Evolutionary conservation across 2,888 invertebrate species (phyloP), one percentile per base, ranked within the genome.

Genomic region (Sphaerophoria taeniata): DNA sequence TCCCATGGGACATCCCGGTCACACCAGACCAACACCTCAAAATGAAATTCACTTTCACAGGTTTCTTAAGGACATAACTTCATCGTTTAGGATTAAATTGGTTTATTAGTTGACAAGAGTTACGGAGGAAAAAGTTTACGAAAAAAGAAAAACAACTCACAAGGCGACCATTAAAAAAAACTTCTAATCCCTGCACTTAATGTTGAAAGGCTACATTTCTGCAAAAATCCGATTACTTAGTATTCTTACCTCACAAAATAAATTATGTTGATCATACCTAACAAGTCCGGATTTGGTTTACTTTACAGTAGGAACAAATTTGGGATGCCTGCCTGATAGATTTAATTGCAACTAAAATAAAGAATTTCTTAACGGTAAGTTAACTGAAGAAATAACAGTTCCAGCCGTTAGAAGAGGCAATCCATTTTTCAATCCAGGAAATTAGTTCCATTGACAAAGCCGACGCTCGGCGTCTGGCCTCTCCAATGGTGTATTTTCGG

Each of bases 181-280:
- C 79, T 84, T 79, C 60, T 79, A 79, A 84, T 79, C 79, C 79
- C 65, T 67, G 60, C 71, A 84, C 55, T 79, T 79, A 79, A 75
- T 75, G 75, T 67, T 72, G 70, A 71, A 73, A 71, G 73, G 65
- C 74, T 61, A 53, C 74, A 7, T 71, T 39, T 43, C 24, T 82
- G 74, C 53, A 67, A 84, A 71, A 79, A 74, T 84, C 73, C 69
- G 61, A 83, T 83, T 83, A 83, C 77, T 73, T 73, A 73, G 63
- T 77, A 73, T 77, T 56, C 73, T 67, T 43, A 47, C 11, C 47
- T 53, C 1, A n/a, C 36, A n/a, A 4, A 61, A 12, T n/a, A 12
- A n/a, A 6, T 56, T 4, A 14, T n/a, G 36, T 9, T 14, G 36
- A 36, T 34, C 49, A 49, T 4, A 6, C 4, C 14, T 56, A 0